These are phyloP conservation scores for Podarcis raffonei DNA, from an alignment of 2,113 vertebrate species.

Conservation along the genomic window DNA sequence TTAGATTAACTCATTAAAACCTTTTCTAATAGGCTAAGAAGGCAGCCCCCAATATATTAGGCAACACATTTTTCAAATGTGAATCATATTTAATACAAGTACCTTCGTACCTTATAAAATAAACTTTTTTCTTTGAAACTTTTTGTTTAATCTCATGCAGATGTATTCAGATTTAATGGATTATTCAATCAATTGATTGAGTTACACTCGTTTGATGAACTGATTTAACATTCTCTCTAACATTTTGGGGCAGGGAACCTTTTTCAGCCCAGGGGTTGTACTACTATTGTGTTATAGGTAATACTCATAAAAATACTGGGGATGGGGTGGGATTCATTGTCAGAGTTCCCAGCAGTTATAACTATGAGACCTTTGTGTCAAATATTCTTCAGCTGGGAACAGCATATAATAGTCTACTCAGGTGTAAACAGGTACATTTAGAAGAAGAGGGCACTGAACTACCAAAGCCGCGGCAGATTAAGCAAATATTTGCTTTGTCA, in stretches of 20 bases:
- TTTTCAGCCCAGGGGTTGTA: background rate
- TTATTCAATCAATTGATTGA: too few relatives aligned
- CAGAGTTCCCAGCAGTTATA: background rate
- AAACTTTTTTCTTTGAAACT: too few relatives aligned
- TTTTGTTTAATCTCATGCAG: too few relatives aligned
- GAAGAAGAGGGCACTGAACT: background rate
- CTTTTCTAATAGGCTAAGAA: background rate
- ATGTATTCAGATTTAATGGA: too few relatives aligned
- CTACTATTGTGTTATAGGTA: background rate
- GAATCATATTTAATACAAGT: too few relatives aligned
- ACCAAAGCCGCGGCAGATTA: background rate
- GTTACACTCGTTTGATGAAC: too few relatives aligned
- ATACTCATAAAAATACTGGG: background rate
- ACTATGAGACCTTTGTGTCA: background rate
- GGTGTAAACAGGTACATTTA: background rate
- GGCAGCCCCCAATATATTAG: background rate
- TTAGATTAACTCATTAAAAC: background rate
- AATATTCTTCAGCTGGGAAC: background rate
- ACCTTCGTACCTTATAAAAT: too few relatives aligned
- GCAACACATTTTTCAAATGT: too few relatives aligned
- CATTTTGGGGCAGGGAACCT: too few relatives aligned
- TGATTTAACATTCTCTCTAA: background rate
- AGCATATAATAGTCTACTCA: background rate
- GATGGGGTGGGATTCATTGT: background rate
- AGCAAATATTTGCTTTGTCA: background rate